phyloP scores from a whole-genome alignment of 2,797 vertebrate species.

The Protosalanx chinensis region DNA sequence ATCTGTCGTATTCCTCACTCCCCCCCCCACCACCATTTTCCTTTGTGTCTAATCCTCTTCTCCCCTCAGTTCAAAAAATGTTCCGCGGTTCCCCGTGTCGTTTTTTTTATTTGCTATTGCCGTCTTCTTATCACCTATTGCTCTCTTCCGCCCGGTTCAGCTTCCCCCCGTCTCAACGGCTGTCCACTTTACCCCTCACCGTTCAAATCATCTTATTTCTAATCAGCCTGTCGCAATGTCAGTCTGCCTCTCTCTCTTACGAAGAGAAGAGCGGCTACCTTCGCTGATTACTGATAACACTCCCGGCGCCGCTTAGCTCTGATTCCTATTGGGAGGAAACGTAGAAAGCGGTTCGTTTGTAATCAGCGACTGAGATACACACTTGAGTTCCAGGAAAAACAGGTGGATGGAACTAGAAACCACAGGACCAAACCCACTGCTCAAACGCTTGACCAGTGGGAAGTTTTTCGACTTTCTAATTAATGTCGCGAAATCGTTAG shows the following conservation, averaged over 20 bases:
- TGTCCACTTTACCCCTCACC: neutral
- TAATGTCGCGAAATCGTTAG: no score
- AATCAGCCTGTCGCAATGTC: constrained; percentile 1
- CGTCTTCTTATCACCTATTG: no score
- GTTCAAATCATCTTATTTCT: neutral
- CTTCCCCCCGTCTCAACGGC: no score
- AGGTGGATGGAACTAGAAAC: neutral
- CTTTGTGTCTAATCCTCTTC: no score
- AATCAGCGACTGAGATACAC: constrained; percentile 9
- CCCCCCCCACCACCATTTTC: no score
- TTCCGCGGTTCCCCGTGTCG: no score
- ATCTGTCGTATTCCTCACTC: no score
- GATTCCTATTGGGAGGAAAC: neutral
- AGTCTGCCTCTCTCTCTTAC: neutral
- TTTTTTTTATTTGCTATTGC: no score
- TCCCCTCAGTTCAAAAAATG: no score
- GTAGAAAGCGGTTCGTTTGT: constrained; percentile 11
- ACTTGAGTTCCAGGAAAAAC: neutral
- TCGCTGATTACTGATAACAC: constrained; percentile 8
- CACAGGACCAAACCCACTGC: neutral
- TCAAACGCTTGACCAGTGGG: no score
- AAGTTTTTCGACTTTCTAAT: no score
- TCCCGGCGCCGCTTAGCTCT: neutral
- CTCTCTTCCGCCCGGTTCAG: no score
- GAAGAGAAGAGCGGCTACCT: neutral